phyloP scores from a whole-genome alignment of 2,888 invertebrate genomes.

The Silvanus unidentatus region DNA sequence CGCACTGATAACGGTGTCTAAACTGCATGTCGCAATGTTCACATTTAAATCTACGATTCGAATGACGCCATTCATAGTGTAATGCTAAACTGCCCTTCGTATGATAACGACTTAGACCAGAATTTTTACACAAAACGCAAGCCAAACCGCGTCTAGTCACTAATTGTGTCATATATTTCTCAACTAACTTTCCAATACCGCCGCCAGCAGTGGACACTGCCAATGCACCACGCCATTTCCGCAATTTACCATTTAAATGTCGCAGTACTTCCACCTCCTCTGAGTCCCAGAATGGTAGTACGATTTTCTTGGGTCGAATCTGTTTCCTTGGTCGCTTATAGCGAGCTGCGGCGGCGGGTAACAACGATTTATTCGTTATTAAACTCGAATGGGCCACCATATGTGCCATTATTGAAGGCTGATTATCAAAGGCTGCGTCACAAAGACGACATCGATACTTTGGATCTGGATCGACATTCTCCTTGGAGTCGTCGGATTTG shows the following conservation, averaged over 20 bases:
- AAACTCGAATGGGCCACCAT: constrained; percentile 47
- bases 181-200: constrained; percentile 32
- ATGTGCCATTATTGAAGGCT: constrained; percentile 48
- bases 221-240: constrained; percentile 30
- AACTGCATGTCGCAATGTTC: constrained; percentile 48
- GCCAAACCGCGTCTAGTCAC: constrained; percentile 39
- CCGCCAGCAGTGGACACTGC: constrained; percentile 20
- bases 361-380: constrained; percentile 26
- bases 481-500: constrained; percentile 43
- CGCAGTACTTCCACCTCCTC: constrained; percentile 36
- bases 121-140: constrained; percentile 40
- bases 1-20: constrained; percentile 48
- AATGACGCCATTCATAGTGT: constrained; percentile 51
- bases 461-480: constrained; percentile 42
- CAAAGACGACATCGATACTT: constrained; percentile 49
- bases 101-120: constrained; percentile 44
- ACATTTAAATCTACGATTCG: constrained; percentile 43
- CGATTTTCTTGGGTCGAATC: constrained; percentile 48
- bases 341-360: constrained; percentile 32
- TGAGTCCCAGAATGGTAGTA: constrained; percentile 40
- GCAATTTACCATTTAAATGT: constrained; percentile 35
- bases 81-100: constrained; percentile 46
- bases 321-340: constrained; percentile 46
- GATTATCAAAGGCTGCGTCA: constrained; percentile 44
- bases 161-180: constrained; percentile 42